phyloP scores from a whole-genome alignment of 2,888 invertebrate genomes.

The Fragum fragum region DNA sequence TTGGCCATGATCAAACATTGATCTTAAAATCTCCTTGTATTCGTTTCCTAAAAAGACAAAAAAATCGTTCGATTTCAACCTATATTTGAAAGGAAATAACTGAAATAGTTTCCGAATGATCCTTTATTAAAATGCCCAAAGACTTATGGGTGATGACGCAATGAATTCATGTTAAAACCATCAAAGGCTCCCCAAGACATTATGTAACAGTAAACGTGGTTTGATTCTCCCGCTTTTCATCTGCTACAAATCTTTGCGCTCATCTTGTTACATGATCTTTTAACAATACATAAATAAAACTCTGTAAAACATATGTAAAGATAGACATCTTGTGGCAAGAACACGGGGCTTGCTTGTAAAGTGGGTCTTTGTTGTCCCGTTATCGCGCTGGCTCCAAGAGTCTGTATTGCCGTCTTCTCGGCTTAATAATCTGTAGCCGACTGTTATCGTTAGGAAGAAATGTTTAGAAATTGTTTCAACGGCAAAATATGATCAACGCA shows the following conservation, averaged over 20 bases:
- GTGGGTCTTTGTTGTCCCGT: conserved; percentile 43
- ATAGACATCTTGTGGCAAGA: conserved; percentile 51
- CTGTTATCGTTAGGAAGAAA: too few species aligned
- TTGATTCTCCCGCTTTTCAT: conserved; percentile 11
- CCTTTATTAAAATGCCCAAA: too few species aligned
- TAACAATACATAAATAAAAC: conserved; percentile 58
- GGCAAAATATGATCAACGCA: too few species aligned
- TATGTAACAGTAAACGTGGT: conserved; percentile 2
- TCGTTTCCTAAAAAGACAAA: too few species aligned
- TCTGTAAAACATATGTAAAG: conserved; percentile 63
- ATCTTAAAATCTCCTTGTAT: too few species aligned
- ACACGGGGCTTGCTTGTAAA: conserved; percentile 48
- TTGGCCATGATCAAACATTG: too few species aligned
- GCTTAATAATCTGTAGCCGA: too few species aligned
- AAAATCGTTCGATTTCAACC: too few species aligned
- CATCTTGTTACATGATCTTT: conserved; percentile 24
- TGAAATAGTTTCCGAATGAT: too few species aligned
- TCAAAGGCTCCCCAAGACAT: not conserved
- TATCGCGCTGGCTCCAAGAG: conserved; percentile 24
- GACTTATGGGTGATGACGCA: not conserved
- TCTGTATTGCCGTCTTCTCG: not conserved
- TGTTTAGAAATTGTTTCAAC: too few species aligned
- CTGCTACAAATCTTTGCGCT: conserved; percentile 1
- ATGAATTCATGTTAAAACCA: not conserved
- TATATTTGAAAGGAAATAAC: too few species aligned